Conservation (phyloP, 2,113 vertebrate species). For the Caranx melampygus region DNA sequence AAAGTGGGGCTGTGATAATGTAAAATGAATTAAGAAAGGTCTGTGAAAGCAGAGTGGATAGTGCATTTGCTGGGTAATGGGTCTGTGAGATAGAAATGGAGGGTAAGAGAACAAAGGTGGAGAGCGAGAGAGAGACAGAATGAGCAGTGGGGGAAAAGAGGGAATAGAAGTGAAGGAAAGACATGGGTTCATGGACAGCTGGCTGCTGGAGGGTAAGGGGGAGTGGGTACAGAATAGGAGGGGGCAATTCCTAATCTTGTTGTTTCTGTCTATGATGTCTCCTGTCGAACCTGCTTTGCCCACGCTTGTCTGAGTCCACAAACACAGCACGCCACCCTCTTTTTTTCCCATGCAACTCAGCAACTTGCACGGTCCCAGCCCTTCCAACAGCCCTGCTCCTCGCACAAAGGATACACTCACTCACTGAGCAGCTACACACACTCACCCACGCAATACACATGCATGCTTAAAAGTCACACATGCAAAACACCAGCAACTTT, state of each 20-base stretch:
- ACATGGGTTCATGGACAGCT: slow-evolving; percentile 36
- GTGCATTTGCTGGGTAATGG: slow-evolving; percentile 44
- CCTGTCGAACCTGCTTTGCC: slow-evolving; percentile 55
- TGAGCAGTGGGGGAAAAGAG: neutral
- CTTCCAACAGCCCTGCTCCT: slow-evolving; percentile 21
- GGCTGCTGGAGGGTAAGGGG: slow-evolving; percentile 36
- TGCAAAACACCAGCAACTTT: slow-evolving; percentile 64
- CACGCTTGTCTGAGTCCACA: slow-evolving; percentile 65
- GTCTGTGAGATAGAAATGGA: slow-evolving; percentile 27
- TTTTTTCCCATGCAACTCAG: slow-evolving; percentile 75
- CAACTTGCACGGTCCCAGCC: slow-evolving; percentile 45
- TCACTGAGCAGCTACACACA: slow-evolving; percentile 2
- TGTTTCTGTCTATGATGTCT: slow-evolving; percentile 65
- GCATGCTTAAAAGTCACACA: neutral
- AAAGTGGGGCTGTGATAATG: slow-evolving; percentile 34
- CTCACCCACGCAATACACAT: slow-evolving; percentile 1
- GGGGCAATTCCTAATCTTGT: slow-evolving; percentile 58
- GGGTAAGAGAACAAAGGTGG: slow-evolving; percentile 21
- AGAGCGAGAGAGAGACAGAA: neutral
- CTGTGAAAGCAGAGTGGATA: slow-evolving; percentile 28
- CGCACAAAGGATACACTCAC: slow-evolving; percentile 56
- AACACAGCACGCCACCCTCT: slow-evolving; percentile 52
- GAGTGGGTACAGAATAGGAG: slow-evolving; percentile 14
- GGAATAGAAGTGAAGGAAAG: neutral
- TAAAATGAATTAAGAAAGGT: slow-evolving; percentile 45